Conservation (phyloP, 2,888 invertebrate genomes). For the Phania funesta region DNA sequence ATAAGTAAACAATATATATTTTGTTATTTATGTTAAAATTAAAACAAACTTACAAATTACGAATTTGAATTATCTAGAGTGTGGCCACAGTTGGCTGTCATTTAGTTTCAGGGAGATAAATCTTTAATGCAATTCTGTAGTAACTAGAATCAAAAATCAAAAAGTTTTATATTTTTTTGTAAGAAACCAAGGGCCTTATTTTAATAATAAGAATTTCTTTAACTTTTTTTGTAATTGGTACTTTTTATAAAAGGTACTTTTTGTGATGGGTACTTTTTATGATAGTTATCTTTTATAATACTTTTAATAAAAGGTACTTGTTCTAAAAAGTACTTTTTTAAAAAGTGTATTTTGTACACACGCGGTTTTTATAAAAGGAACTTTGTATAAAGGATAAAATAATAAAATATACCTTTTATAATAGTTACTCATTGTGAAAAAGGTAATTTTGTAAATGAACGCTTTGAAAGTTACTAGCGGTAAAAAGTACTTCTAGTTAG, state of each 20-base stretch:
- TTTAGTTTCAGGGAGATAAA: too few species aligned
- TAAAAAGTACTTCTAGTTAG: not conserved
- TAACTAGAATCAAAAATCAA: too few species aligned
- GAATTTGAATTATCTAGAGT: too few species aligned
- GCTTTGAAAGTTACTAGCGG: not conserved
- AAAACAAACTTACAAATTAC: too few species aligned
- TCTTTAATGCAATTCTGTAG: too few species aligned
- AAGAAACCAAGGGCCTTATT: not conserved
- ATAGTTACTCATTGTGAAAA: not conserved
- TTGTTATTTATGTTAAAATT: too few species aligned
- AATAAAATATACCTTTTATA: not conserved
- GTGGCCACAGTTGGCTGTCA: too few species aligned
- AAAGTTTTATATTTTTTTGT: too few species aligned
- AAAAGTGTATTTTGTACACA: too few species aligned
- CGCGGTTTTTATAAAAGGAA: too few species aligned
- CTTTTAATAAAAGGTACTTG: not conserved
- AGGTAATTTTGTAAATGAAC: not conserved
- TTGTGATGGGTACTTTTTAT: not conserved
- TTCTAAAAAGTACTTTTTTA: not conserved
- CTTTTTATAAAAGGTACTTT: not conserved
- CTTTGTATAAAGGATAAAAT: not conserved
- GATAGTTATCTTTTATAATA: too few species aligned
- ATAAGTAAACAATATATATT: too few species aligned
- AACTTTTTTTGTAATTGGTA: not conserved
- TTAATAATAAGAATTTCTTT: not conserved